Evolutionary conservation across 2,888 invertebrate genomes (phyloP), one percentile per base, ranked within the genome.

Genomic region (Orthosia incerta): DNA sequence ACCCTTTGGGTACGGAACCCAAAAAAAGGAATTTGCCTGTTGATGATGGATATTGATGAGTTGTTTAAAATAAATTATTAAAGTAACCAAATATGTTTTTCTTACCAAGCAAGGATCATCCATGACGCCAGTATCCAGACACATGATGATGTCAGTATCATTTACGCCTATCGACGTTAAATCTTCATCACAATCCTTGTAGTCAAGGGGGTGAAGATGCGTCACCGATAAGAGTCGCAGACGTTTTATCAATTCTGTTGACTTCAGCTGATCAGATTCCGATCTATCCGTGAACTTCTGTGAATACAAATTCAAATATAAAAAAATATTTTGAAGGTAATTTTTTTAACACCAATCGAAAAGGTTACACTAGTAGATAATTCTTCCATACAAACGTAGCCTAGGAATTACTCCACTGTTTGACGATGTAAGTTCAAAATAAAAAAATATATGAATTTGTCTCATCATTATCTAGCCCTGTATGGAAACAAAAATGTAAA

Each of bases 31-130:
- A 9, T 39, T 9, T 39, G 1, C 7, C 39, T 9, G 9, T 9
- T 39, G 39, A 39, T 39, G 31, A 31, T 31, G 31, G 7, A 5
- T 31, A 31, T 7, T 31, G 1, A 20, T n/a, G 9, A 20, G 12
- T n/a, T 53, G 3, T 15, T 55, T 55, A 15, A 55, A 55, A 55
- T 15, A 15, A 20, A 20, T 23, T 13, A 55, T n/a, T 11, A 12
- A n/a, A 5, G 16, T 39, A 5, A 39, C 0, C 3, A n/a, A n/a
- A 39, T n/a, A 39, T 11, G 12, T 39, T 2, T 20, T 15, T 60
- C 15, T 60, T 60, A 60, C 60, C 60, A 20, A 60, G 16, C 60
- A 60, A 45, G 60, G 60, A 45, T 60, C 45, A 15, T 20, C 60
- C 60, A 60, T 45, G 20, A 3, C 60, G 9, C 9, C 15, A 16